phyloP scores from a whole-genome alignment of 1,140 invertebrate genomes.

The Ectropis grisescens region DNA sequence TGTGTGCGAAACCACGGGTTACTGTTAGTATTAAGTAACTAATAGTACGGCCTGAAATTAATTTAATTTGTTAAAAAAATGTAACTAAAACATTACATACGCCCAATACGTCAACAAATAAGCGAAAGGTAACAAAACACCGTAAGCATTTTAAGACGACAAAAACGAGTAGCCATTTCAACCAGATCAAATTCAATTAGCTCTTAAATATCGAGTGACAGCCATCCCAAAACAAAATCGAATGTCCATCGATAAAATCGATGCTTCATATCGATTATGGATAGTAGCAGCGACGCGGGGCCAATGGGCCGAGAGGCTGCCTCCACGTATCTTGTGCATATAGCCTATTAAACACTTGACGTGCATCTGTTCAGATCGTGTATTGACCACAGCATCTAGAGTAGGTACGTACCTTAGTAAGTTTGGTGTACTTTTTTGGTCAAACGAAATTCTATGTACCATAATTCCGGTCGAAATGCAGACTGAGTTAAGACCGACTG shows the following conservation, averaged over 20 bases:
- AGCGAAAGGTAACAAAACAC: too few species aligned
- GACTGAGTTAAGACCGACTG: background rate
- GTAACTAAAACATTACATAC: too few species aligned
- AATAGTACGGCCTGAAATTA: too few species aligned
- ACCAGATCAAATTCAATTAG: background rate
- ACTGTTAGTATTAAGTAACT: too few species aligned
- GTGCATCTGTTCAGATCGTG: slow-evolving; percentile 33
- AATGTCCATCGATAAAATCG: background rate
- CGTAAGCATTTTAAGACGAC: too few species aligned
- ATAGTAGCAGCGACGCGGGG: slow-evolving; percentile 11
- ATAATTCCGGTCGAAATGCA: background rate
- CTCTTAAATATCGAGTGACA: background rate
- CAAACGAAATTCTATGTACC: background rate
- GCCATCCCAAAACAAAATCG: background rate
- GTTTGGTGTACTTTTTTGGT: background rate
- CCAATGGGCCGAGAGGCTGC: slow-evolving; percentile 34
- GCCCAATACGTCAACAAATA: background rate
- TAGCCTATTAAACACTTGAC: slow-evolving; percentile 51
- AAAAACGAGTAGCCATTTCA: too few species aligned
- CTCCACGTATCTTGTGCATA: slow-evolving; percentile 42
- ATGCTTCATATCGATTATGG: background rate
- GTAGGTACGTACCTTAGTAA: slow-evolving; percentile 4
- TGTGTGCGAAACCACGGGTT: too few species aligned
- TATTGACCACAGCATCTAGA: slow-evolving; percentile 23
- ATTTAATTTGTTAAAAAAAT: too few species aligned